Base-by-base conservation (phyloP, 1,140 invertebrate species). In the Agraylea sexmaculata region DNA sequence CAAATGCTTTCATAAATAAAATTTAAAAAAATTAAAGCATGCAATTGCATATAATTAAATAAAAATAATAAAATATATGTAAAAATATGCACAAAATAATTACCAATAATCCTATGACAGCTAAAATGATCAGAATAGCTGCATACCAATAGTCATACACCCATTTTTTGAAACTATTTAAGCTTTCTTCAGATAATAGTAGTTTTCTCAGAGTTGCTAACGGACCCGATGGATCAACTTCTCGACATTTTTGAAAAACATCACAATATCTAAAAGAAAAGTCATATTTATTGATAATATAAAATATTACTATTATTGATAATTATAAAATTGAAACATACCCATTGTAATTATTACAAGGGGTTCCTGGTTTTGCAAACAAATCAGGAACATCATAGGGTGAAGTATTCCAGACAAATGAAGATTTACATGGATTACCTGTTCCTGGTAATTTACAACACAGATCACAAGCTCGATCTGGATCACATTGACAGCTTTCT, bases 341-440 rank as follows among this genome's bases (percentile, higher is more conserved):
- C 48, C 94, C 95, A 56, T 90, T 90, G 63, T 95, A 98, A 60
- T 99, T 88, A 60, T 98, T 94, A 60, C 95, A 99, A 0, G 94
- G 93, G 18, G 88, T 90, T 31, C 87, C 86, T 0, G 87, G 87
- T 56, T 92, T 94, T n/a, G 86, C 82, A 62, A 78, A 88, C 77
- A 91, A 85, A 53, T 90, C 84, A 1, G 89, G 89, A 49, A 93
- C 83, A 62, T 92, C 86, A 56, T 82, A 89, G 0, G 87, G 87
- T 21, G 77, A 68, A 17, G 77, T 74, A 57, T 92, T 92, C 87
- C 87, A 92, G 48, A 84, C 77, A 61, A 89, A 91, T 12, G 87
- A 90, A 22, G 87, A 93, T 41, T 83, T 77, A 59, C 73, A 83
- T 1, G 79, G 76, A 51, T 80, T 75, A 55, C 78, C 78, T 40